These are phyloP conservation scores for Elegia similella DNA, from an alignment of 2,888 invertebrate species.

Conservation along the genomic window DNA sequence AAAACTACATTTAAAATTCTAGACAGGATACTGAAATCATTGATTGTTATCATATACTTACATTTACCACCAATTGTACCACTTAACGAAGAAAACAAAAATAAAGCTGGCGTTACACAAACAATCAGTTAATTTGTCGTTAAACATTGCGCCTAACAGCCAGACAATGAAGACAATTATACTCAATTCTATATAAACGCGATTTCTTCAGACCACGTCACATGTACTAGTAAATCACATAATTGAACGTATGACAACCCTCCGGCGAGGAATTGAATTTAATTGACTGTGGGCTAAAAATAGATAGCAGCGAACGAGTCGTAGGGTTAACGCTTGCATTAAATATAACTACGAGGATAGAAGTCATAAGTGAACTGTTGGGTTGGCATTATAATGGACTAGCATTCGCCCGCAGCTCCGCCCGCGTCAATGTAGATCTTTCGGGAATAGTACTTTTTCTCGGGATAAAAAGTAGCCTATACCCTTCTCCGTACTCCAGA, in stretches of 20 bases:
- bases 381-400: too few relatives aligned
- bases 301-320: slow-evolving; percentile 38
- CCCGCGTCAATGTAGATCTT: too few relatives aligned
- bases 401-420: too few relatives aligned
- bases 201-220: slow-evolving; percentile 47
- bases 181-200: slow-evolving; percentile 59
- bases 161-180: slow-evolving; percentile 57
- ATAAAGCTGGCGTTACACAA: slow-evolving; percentile 30
- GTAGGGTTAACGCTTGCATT: slow-evolving; percentile 22
- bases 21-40: too few relatives aligned
- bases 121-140: slow-evolving; percentile 35
- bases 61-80: background rate
- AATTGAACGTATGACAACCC: slow-evolving; percentile 69
- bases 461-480: too few relatives aligned
- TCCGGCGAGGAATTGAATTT: slow-evolving; percentile 66
- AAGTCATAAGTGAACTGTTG: background rate
- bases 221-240: slow-evolving; percentile 59
- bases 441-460: too few relatives aligned
- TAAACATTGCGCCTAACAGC: slow-evolving; percentile 43
- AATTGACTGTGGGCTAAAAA: slow-evolving; percentile 70
- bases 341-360: background rate
- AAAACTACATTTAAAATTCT: too few relatives aligned
- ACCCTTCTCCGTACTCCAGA: too few relatives aligned
- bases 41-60: background rate
- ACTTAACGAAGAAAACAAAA: slow-evolving; percentile 15